phyloP scores from a whole-genome alignment of 2,888 invertebrate species.

The Amblyteles armatorius region DNA sequence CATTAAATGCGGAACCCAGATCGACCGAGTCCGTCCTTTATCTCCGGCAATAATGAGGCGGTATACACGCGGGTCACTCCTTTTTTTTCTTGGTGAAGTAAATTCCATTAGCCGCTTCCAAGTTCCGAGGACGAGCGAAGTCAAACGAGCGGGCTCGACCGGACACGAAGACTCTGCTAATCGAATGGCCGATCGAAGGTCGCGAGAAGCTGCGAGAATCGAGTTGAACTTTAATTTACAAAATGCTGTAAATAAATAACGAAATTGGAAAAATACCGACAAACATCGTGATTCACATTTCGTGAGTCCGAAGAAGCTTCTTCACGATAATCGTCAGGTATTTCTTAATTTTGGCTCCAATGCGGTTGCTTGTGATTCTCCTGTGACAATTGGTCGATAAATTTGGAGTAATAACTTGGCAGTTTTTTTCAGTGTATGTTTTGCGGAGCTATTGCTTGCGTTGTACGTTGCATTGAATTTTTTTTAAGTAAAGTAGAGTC shows the following conservation, averaged over 20 bases:
- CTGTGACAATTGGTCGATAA: too few species aligned
- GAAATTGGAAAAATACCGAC: too few species aligned
- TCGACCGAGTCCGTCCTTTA: background rate
- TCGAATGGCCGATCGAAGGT: background rate
- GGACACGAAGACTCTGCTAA: background rate
- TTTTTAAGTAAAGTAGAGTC: too few species aligned
- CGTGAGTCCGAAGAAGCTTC: too few species aligned
- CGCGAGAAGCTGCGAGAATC: background rate
- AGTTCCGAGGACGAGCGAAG: slow-evolving; percentile 21
- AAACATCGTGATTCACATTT: too few species aligned
- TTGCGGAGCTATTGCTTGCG: too few species aligned
- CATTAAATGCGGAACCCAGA: slow-evolving; percentile 32
- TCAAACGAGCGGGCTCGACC: background rate
- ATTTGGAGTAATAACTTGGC: too few species aligned
- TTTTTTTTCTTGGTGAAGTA: slow-evolving; percentile 18
- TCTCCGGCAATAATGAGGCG: slow-evolving; percentile 5
- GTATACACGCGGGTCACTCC: slow-evolving; percentile 10
- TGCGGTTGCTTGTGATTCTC: too few species aligned
- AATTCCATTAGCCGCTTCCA: slow-evolving; percentile 40
- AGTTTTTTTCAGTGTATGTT: too few species aligned
- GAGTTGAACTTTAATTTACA: background rate
- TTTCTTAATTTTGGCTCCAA: too few species aligned
- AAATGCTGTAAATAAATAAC: background rate
- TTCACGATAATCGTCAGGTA: too few species aligned
- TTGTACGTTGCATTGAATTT: too few species aligned